Conservation (phyloP, 2,797 vertebrate genomes). For the Micromesistius poutassou region DNA sequence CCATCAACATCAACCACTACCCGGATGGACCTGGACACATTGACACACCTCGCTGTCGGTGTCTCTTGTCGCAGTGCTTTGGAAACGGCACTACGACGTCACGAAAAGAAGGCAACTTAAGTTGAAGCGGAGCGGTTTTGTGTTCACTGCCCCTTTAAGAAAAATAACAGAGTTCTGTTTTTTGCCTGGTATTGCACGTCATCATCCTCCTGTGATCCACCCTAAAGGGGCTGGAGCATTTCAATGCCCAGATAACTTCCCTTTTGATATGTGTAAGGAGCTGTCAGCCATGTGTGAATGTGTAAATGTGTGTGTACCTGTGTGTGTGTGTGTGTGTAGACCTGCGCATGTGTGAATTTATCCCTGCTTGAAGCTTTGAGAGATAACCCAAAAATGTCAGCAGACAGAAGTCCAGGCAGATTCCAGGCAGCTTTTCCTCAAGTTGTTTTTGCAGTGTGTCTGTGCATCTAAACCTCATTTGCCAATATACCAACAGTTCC, state of each 20-base stretch:
- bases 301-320: constrained; percentile 12
- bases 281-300: constrained; percentile 5
- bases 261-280: constrained; percentile 25
- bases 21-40: too few relatives aligned
- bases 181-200: background rate
- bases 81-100: background rate
- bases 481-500: constrained; percentile 33
- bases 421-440: constrained; percentile 45
- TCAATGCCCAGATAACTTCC: background rate
- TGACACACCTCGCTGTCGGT: background rate
- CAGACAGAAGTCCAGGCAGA: constrained; percentile 46
- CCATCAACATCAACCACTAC: too few relatives aligned
- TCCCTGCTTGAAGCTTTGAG: constrained; percentile 45
- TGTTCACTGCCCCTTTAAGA: background rate
- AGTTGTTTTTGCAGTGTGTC: constrained; percentile 23
- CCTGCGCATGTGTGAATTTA: constrained; percentile 21
- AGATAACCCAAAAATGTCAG: constrained; percentile 76
- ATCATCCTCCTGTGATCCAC: background rate
- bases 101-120: background rate
- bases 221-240: background rate
- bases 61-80: background rate
- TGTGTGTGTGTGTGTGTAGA: constrained; percentile 12
- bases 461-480: constrained; percentile 43
- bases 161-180: background rate
- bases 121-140: background rate